A percentile compares a stretch with the other conserved stretches of the same genome.
phyloP scores from a whole-genome alignment of 2,797 vertebrate species.

The Rhadinocentrus ornatus region DNA sequence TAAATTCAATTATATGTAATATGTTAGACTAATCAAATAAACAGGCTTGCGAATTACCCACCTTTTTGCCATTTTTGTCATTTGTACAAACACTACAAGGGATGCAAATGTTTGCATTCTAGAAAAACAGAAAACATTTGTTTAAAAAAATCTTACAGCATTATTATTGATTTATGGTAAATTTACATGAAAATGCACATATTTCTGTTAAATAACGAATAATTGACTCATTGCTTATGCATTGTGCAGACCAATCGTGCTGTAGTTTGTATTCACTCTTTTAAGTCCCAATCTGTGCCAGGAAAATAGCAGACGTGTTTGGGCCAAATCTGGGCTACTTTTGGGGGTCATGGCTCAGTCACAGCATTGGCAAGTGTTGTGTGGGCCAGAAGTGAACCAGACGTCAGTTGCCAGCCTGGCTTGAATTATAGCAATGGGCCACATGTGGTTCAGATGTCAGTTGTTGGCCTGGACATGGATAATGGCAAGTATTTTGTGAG shows the following conservation, averaged over 20 bases:
- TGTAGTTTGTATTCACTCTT: too few relatives aligned
- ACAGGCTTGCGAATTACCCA: conserved; percentile 10
- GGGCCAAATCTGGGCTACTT: too few relatives aligned
- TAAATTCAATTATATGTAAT: conserved; percentile 1
- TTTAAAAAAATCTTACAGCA: background rate
- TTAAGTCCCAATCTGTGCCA: background rate
- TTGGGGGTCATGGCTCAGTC: too few relatives aligned
- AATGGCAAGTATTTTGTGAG: too few relatives aligned
- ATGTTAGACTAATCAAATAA: conserved; percentile 28
- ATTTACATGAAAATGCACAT: background rate
- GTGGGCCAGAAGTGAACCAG: too few relatives aligned
- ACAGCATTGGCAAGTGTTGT: too few relatives aligned
- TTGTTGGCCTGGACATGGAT: too few relatives aligned
- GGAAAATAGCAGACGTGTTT: background rate
- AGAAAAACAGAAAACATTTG: background rate
- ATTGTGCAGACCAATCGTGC: background rate
- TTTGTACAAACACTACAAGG: background rate
- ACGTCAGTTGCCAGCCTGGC: too few relatives aligned
- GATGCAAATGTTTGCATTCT: background rate
- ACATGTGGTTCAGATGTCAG: too few relatives aligned
- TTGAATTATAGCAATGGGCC: too few relatives aligned
- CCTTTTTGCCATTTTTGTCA: background rate
- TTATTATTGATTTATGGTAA: background rate
- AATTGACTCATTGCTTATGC: background rate
- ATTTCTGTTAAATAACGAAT: background rate